Conservation (phyloP, 2,113 vertebrate species). For the Megaleporinus macrocephalus region DNA sequence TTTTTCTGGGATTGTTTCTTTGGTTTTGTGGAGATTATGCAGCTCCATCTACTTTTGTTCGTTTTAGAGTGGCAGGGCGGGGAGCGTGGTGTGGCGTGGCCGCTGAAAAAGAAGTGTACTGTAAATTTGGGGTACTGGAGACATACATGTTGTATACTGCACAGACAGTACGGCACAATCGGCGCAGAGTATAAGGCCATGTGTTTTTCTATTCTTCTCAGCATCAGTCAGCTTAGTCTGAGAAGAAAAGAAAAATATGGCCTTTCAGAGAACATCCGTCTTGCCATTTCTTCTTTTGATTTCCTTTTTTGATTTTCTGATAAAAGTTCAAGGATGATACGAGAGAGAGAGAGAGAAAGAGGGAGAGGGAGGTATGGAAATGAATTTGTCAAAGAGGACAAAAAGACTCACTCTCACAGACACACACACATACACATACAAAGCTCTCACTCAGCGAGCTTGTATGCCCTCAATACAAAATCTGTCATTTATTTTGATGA, state of each 20-base stretch:
- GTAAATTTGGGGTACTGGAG: no score
- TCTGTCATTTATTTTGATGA: constrained; percentile 10
- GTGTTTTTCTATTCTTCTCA: no score
- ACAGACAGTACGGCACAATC: no score
- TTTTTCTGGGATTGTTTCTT: no score
- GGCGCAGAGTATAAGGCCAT: no score
- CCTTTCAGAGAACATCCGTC: background rate
- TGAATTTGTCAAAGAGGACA: constrained; percentile 11
- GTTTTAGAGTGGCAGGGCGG: no score
- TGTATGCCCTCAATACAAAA: constrained; percentile 21
- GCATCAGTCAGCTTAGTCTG: background rate
- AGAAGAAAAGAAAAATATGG: background rate
- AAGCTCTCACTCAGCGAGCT: background rate
- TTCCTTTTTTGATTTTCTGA: constrained; percentile 11
- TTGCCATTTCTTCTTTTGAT: constrained; percentile 4
- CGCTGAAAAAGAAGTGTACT: no score
- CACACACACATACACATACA: constrained; percentile 2
- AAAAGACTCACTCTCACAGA: background rate
- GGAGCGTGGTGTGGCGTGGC: no score
- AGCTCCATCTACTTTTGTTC: no score
- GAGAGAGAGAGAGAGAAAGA: no score
- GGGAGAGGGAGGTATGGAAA: constrained; percentile 3
- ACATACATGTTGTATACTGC: no score
- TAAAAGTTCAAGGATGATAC: constrained; percentile 17
- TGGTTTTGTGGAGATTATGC: no score